Conservation (phyloP, 2,113 vertebrate species). For the Phycodurus eques region DNA sequence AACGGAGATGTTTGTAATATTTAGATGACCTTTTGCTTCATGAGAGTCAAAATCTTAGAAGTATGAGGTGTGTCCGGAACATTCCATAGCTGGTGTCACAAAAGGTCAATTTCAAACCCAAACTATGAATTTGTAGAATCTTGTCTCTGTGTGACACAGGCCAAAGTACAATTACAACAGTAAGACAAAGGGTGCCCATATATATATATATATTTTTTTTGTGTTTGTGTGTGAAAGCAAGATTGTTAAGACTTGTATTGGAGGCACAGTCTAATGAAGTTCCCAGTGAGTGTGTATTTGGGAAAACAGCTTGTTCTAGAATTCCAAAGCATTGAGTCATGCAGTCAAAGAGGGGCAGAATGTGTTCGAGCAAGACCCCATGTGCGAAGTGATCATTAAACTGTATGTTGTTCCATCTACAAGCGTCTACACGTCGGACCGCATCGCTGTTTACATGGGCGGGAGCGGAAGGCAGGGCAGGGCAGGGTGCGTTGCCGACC, state of each 20-base stretch:
- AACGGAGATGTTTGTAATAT: background rate
- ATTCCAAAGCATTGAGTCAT: constrained; percentile 3
- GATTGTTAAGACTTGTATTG: background rate
- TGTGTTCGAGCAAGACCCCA: background rate
- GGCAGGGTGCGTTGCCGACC: constrained; percentile 31
- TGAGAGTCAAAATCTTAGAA: background rate
- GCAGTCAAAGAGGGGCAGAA: constrained; percentile 1
- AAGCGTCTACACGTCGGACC: background rate
- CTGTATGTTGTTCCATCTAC: constrained; percentile 4
- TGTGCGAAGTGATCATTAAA: background rate
- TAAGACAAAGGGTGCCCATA: background rate
- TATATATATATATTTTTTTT: too few relatives aligned
- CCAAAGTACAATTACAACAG: background rate
- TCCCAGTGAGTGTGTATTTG: constrained; percentile 9
- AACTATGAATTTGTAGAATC: background rate
- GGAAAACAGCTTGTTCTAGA: constrained; percentile 9
- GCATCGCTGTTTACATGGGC: constrained; percentile 33
- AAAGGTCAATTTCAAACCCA: background rate
- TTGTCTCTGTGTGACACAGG: background rate
- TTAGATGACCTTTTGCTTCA: background rate
- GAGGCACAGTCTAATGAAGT: background rate
- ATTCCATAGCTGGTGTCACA: background rate
- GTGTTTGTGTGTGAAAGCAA: background rate
- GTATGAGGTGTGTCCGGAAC: too few relatives aligned
- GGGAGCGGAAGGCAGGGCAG: constrained; percentile 51